Base-by-base conservation (phyloP, 2,113 vertebrate genomes). In the Pseudolaguvia tuberculata region DNA sequence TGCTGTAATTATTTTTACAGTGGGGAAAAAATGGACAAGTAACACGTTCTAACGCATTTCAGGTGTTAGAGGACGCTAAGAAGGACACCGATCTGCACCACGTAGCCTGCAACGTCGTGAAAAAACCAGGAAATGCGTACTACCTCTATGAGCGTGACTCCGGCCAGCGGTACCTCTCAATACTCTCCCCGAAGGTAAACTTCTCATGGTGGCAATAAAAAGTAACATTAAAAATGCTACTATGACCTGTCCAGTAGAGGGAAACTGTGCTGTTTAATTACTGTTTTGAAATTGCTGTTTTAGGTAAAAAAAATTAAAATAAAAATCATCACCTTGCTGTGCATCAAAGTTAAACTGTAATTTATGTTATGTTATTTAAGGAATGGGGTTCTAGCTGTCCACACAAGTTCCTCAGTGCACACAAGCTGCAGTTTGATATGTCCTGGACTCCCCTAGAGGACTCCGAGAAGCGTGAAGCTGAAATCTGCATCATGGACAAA, bases 131-230 rank as follows among this genome's bases (percentile, higher is more conserved):
- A 73, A 98, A 84, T 79, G 78, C 93, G 85, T 99, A 99, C 76
- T 96, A 94, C 85, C 86, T 99, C 71, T 99, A 98, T 77, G 73
- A 88, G 80, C 84, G 94, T 29, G 91, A 93, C 35, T 95, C 91
- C 17, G 95, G 95, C 42, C 96, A 99, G 86, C 87, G 90, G 0
- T 98, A 98, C 85, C 96, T 99, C 87, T 99, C 97, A 25, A 96
- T 99, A 82, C 87, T 99, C 77, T 98, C 96, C 29, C 95, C 96
- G 39, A 85, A 91, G 94, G 97, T 98, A 73, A 11, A 79, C 68
- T 53, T 18, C 35, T 65, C 23, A 25, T 31, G n/a, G 52, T 18
- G 51, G 6, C 31, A 35, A 35, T 35, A 6, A 35, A 35, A 35
- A 35, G n/a, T n/a, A n/a, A n/a, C n/a, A n/a, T n/a, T n/a, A n/a